phyloP scores from a whole-genome alignment of 2,888 invertebrate genomes.

The Hybos culiciformis region DNA sequence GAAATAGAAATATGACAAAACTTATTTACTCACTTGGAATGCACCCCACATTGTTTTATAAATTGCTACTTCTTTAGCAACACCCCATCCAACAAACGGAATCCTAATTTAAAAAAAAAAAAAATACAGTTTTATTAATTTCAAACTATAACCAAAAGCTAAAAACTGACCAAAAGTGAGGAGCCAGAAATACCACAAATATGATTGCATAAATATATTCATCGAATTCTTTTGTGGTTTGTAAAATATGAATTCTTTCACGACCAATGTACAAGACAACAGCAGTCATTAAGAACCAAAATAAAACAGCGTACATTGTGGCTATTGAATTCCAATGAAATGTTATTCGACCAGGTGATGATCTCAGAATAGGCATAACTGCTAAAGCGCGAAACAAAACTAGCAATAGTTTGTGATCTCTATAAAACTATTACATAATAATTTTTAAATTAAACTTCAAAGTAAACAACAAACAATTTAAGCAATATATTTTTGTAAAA shows the following conservation, averaged over 20 bases:
- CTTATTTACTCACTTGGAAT: slow-evolving; percentile 42
- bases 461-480: not conserved
- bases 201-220: slow-evolving; percentile 56
- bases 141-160: too few relatives aligned
- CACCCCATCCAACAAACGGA: slow-evolving; percentile 56
- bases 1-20: not conserved
- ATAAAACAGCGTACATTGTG: slow-evolving; percentile 49
- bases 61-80: slow-evolving; percentile 51
- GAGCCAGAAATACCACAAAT: slow-evolving; percentile 50
- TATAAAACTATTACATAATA: slow-evolving; percentile 40
- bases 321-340: slow-evolving; percentile 50
- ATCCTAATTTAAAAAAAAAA: too few relatives aligned
- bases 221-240: slow-evolving; percentile 48
- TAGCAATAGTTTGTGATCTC: slow-evolving; percentile 50
- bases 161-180: slow-evolving; percentile 59
- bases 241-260: slow-evolving; percentile 46
- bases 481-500: not conserved
- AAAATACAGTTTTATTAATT: slow-evolving; percentile 10
- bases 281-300: slow-evolving; percentile 44
- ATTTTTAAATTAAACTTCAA: not conserved
- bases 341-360: slow-evolving; percentile 43
- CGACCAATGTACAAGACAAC: slow-evolving; percentile 47
- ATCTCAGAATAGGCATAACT: slow-evolving; percentile 50
- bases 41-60: slow-evolving; percentile 56
- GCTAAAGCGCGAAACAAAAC: slow-evolving; percentile 47